A percentile compares a stretch with the other conserved stretches of the same genome.
phyloP scores from a whole-genome alignment of 2,113 vertebrate species.

The Syrmaticus mikado region DNA sequence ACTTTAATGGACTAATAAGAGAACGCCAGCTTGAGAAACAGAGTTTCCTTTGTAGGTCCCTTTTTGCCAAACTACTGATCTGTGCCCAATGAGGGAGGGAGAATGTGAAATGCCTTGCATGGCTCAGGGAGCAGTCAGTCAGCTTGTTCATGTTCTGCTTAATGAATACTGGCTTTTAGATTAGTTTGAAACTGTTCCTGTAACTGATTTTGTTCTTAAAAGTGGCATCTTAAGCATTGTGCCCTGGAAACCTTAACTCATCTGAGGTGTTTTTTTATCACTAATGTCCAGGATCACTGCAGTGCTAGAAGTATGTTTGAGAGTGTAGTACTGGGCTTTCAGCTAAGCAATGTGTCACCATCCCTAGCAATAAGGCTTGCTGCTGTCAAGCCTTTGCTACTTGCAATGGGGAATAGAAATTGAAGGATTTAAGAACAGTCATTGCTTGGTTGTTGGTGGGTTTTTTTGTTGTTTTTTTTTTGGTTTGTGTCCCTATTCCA shows the following conservation, averaged over 20 bases:
- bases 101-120: background rate
- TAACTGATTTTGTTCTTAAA: background rate
- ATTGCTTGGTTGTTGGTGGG: too few relatives aligned
- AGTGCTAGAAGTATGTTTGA: background rate
- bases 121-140: constrained; percentile 16
- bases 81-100: background rate
- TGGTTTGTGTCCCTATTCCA: background rate
- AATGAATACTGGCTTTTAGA: background rate
- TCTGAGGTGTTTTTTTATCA: background rate
- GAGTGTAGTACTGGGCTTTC: background rate
- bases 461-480: background rate
- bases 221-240: background rate
- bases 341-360: background rate
- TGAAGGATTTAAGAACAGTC: background rate
- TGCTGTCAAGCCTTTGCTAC: background rate
- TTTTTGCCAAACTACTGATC: background rate
- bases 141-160: background rate
- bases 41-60: background rate
- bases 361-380: background rate
- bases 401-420: background rate
- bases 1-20: background rate
- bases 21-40: background rate
- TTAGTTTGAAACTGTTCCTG: background rate
- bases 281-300: background rate
- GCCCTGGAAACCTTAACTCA: background rate